Conservation (phyloP, 2,113 vertebrate genomes). For the Hippocampus zosterae region DNA sequence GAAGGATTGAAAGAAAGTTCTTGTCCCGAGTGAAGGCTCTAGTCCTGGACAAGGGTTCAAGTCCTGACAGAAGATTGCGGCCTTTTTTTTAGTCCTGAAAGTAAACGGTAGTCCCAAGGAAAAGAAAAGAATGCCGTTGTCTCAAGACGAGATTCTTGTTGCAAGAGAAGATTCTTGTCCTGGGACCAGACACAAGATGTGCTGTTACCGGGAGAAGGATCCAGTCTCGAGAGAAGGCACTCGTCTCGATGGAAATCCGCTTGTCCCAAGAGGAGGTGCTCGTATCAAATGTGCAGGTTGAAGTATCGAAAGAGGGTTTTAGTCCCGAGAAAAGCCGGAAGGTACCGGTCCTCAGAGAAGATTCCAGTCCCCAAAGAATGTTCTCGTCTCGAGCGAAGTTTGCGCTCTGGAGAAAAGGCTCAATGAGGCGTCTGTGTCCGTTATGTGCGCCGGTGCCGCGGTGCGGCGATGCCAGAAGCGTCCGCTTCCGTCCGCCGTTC, state of each 20-base stretch:
- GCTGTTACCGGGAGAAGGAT: not conserved
- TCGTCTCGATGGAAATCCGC: not conserved
- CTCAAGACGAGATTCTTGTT: not conserved
- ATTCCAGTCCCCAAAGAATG: not conserved
- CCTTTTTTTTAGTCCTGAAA: not conserved
- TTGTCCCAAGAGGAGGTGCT: not conserved
- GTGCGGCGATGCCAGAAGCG: not conserved
- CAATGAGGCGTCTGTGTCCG: not conserved
- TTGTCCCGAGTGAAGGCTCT: not conserved
- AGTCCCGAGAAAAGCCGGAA: not conserved
- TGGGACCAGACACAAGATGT: not conserved
- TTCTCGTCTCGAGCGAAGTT: no score
- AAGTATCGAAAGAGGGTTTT: not conserved
- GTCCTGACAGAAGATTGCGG: not conserved
- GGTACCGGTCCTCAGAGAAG: not conserved
- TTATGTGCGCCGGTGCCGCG: not conserved
- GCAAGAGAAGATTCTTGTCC: not conserved
- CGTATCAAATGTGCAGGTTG: not conserved
- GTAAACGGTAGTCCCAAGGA: not conserved
- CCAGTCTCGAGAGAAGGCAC: not conserved
- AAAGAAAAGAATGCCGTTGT: not conserved
- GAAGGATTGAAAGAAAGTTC: not conserved
- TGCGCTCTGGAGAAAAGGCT: not conserved
- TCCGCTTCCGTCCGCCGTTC: not conserved
- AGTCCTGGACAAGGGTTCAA: not conserved